Percentiles rank a stretch among this genome's conserved stretches.
Evolutionary conservation across 2,888 invertebrate genomes (phyloP).

Genomic region (Eupithecia tripunctaria): DNA sequence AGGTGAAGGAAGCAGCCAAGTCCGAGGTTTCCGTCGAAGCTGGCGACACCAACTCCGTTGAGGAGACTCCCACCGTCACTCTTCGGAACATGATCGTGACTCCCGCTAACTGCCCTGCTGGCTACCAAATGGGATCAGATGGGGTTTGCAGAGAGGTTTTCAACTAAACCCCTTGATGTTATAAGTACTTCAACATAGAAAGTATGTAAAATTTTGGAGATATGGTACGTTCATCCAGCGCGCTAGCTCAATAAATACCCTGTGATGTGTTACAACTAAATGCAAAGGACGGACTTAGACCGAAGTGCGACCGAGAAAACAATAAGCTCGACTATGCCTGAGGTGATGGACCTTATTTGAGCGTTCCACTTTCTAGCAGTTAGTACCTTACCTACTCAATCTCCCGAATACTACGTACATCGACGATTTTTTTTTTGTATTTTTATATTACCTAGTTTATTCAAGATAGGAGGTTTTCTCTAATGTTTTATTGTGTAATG

Average conservation of each 20-base stretch:
- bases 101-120: conserved; percentile 61
- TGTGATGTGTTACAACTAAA: too few relatives aligned
- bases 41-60: conserved; percentile 60
- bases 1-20: conserved; percentile 51
- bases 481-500: not conserved
- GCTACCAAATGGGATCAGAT: conserved; percentile 56
- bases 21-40: conserved; percentile 48
- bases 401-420: too few relatives aligned
- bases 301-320: too few relatives aligned
- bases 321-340: too few relatives aligned
- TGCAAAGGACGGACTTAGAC: too few relatives aligned
- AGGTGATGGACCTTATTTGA: too few relatives aligned
- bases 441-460: not conserved
- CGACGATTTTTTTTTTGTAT: too few relatives aligned
- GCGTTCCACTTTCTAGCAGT: too few relatives aligned
- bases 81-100: conserved; percentile 66
- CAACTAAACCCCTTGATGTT: conserved; percentile 33
- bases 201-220: too few relatives aligned
- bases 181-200: not conserved
- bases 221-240: too few relatives aligned
- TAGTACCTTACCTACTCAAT: too few relatives aligned
- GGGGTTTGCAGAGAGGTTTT: conserved; percentile 64
- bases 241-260: too few relatives aligned
- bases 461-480: not conserved
- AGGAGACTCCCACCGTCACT: conserved; percentile 47